Percentiles rank a stretch among this genome's conserved stretches.
These are phyloP conservation scores for Ranitomeya variabilis DNA, from an alignment of 2,113 vertebrate species.

Conservation along the genomic window DNA sequence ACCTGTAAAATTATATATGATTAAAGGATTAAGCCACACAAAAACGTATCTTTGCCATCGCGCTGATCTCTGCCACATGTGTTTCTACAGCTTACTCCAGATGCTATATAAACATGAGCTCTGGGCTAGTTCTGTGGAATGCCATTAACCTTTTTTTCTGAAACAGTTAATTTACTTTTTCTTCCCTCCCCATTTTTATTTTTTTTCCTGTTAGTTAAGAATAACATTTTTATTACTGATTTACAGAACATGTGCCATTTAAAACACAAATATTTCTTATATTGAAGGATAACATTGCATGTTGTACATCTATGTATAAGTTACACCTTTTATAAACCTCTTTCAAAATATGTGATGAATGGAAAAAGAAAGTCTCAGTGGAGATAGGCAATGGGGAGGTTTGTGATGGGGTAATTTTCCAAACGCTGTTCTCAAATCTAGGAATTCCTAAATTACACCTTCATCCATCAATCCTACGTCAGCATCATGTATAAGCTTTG, in stretches of 20 bases:
- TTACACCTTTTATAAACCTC: not conserved
- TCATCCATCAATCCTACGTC: not conserved
- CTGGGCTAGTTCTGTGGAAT: not conserved
- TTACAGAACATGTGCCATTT: not conserved
- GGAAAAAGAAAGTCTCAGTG: not conserved
- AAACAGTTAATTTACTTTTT: not conserved
- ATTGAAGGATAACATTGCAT: not conserved
- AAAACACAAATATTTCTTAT: not conserved
- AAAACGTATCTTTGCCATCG: not conserved
- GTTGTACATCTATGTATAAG: not conserved
- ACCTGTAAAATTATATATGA: conserved; percentile 12
- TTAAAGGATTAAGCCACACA: conserved; percentile 12
- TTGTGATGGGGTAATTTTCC: not conserved
- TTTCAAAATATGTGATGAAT: not conserved
- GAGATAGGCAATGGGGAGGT: not conserved
- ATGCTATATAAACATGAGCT: conserved; percentile 15
- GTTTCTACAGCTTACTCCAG: conserved; percentile 20
- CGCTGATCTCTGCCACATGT: conserved; percentile 26
- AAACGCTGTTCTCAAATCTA: not conserved
- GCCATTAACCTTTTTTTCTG: conserved; percentile 9
- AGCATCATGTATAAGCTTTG: not conserved
- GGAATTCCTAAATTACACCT: not conserved
- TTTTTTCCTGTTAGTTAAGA: not conserved
- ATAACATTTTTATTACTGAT: not conserved
- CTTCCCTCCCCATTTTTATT: not conserved